Evolutionary conservation across 2,113 vertebrate genomes (phyloP).

Genomic region (Egretta garzetta): DNA sequence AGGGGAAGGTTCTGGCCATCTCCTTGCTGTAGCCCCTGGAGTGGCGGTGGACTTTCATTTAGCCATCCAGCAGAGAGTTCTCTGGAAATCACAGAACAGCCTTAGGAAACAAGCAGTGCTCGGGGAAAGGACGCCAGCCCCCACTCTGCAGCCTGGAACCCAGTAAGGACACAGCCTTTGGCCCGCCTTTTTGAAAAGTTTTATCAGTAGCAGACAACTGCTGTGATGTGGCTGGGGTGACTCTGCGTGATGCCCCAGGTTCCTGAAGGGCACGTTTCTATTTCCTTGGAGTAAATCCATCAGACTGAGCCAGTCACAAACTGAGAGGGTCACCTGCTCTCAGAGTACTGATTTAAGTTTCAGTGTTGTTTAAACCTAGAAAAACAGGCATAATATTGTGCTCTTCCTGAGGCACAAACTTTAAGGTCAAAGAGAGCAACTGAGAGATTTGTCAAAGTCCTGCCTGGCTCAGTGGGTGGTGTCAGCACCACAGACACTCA

Average conservation of each 20-base stretch:
- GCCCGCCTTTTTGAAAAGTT: not conserved
- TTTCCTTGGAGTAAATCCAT: not conserved
- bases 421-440: not conserved
- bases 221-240: not conserved
- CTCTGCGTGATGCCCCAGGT: accelerated
- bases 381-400: not conserved
- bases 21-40: not conserved
- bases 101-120: not conserved
- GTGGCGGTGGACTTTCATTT: not conserved
- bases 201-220: not conserved
- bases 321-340: not conserved
- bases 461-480: not conserved
- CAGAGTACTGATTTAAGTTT: not conserved
- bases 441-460: not conserved
- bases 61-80: not conserved
- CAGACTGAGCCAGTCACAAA: not conserved
- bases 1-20: not conserved
- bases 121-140: not conserved
- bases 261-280: not conserved
- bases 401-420: not conserved
- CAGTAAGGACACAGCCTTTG: not conserved
- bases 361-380: not conserved
- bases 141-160: not conserved
- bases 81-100: not conserved
- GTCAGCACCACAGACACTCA: not conserved